Percentiles rank a stretch among this genome's conserved stretches.
Conservation (phyloP, 1,140 invertebrate species). For the Cotesia typhae region DNA sequence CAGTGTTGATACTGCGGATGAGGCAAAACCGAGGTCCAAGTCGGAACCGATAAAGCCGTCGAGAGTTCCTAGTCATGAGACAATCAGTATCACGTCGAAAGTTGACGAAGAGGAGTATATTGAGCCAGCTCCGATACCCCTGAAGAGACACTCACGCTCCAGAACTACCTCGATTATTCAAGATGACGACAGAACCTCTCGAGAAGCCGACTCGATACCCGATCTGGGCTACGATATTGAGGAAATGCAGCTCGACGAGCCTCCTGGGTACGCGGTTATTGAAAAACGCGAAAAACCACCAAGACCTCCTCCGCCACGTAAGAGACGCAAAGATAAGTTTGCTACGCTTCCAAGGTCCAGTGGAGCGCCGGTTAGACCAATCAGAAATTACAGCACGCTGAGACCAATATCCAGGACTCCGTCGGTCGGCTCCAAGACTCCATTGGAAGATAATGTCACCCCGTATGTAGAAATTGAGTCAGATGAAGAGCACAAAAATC, state of each 20-base stretch:
- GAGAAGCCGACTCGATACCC: constrained; percentile 73
- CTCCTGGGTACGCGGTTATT: constrained; percentile 74
- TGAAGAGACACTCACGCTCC: constrained; percentile 66
- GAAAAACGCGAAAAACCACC: constrained; percentile 70
- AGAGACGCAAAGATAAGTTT: constrained; percentile 67
- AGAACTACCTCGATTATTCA: constrained; percentile 68
- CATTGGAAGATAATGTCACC: constrained; percentile 41
- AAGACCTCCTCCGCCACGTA: constrained; percentile 68
- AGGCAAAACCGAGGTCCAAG: background rate
- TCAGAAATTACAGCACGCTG: constrained; percentile 76
- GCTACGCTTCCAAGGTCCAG: constrained; percentile 56
- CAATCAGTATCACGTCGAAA: constrained; percentile 46
- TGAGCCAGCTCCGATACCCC: constrained; percentile 47
- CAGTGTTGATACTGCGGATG: too few species aligned
- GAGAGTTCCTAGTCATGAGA: constrained; percentile 47
- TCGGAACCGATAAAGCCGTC: constrained; percentile 54
- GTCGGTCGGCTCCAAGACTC: constrained; percentile 27
- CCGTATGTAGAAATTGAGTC: constrained; percentile 71
- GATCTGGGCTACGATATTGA: constrained; percentile 56
- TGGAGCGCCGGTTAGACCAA: constrained; percentile 63
- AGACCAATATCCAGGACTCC: constrained; percentile 52
- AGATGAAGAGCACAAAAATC: constrained; percentile 66
- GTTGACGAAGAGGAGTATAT: constrained; percentile 57
- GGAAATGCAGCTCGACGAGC: constrained; percentile 52
- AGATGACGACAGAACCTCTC: constrained; percentile 76